Conservation (phyloP, 1,140 invertebrate genomes). For the Drosophila micromelanica region DNA sequence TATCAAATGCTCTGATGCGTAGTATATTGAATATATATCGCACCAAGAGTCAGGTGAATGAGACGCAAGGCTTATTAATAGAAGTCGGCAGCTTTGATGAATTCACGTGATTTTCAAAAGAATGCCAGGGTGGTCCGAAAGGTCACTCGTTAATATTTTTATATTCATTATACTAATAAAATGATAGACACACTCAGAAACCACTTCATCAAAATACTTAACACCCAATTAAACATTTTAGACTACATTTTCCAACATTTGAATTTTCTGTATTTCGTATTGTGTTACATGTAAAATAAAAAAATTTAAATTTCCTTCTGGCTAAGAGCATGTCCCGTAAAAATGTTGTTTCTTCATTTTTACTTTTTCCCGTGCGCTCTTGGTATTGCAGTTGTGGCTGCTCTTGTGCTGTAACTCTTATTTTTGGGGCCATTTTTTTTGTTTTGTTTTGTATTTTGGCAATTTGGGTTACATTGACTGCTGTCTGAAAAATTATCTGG, state of each 20-base stretch:
- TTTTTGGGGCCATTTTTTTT: conserved; percentile 34
- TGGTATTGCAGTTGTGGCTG: conserved; percentile 20
- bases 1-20: conserved; percentile 63
- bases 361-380: conserved; percentile 21
- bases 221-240: not conserved
- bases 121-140: conserved; percentile 52
- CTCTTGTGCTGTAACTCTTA: conserved; percentile 60
- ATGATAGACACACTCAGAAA: not conserved
- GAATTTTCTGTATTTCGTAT: not conserved
- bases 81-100: conserved; percentile 54
- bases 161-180: not conserved
- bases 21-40: conserved; percentile 18
- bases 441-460: conserved; percentile 58
- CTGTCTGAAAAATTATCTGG: conserved; percentile 83
- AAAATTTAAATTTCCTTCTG: conserved; percentile 13
- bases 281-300: conserved; percentile 14
- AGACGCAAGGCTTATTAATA: conserved; percentile 72
- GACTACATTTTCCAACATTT: not conserved
- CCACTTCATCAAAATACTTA: not conserved
- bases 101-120: conserved; percentile 50
- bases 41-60: conserved; percentile 14
- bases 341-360: conserved; percentile 40
- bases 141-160: conserved; percentile 22
- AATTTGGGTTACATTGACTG: conserved; percentile 81
- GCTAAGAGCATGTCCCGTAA: conserved; percentile 24